Base-by-base conservation (phyloP, 2,797 vertebrate species). In the Enoplosus armatus region DNA sequence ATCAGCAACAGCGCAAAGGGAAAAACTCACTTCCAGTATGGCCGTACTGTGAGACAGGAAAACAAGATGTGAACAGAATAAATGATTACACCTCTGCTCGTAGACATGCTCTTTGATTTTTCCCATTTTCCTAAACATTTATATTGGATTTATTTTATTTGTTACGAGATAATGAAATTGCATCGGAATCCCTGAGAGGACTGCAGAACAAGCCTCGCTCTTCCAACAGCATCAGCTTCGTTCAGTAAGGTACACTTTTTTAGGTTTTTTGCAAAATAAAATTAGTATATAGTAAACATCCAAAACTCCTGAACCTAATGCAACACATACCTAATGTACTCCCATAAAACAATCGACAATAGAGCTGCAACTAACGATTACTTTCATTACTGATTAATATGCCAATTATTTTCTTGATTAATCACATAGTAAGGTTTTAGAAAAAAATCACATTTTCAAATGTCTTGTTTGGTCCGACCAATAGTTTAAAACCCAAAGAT, bases 31-130 rank as follows among this genome's bases (percentile, higher is more conserved):
- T 14, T 67, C 48, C 41, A 41, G 26, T 18, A 8, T 8, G 47
- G 35, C 29, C 58, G 12, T 10, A 31, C 0, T 61, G 37, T 14
- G 35, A 20, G 31, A 62, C 58, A 69, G 35, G 3, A 56, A 76
- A 31, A 73, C 50, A 58, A 50, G 9, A 56, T 61, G 66, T 58
- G 72, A 43, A 31, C 48, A 54, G 67, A 84, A 81, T 72, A 50
- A 65, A 64, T 12, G 64, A 69, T 37, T 24, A 39, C 6, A 43
- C 16, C 31, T 53, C n/a, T 65, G 4, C 22, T 43, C 47, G 20
- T 26, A 64, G 63, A 71, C 18, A 6, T 10, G 4, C 16, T 39
- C 35, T 31, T 65, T 45, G 43, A 15, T 26, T n/a, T 26, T 9
- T 18, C 12, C 4, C 3, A 26, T 65, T 54, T 54, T 22, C 1